phyloP scores from a whole-genome alignment of 2,888 invertebrate species.

The Dysmachus trigonus region DNA sequence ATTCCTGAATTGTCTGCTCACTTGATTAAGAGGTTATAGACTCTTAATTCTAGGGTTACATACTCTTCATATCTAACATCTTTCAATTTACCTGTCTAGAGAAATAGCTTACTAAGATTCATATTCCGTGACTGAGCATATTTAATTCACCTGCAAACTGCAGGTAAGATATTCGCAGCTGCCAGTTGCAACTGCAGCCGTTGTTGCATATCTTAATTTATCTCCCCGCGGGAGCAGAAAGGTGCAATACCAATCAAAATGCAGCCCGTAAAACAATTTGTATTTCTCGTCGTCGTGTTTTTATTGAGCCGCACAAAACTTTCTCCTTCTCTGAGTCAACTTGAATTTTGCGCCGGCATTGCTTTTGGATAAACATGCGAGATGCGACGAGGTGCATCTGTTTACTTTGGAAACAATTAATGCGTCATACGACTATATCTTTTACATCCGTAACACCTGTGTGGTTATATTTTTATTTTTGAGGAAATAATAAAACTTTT shows the following conservation, averaged over 20 bases:
- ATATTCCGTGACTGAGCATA: neutral
- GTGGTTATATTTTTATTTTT: neutral
- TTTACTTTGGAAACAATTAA: neutral
- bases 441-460: neutral
- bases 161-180: neutral
- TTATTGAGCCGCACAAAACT: neutral
- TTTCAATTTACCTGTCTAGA: neutral
- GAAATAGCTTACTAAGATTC: neutral
- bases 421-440: neutral
- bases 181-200: neutral
- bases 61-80: neutral
- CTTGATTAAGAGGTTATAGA: too few relatives aligned
- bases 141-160: neutral
- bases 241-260: constrained; percentile 29
- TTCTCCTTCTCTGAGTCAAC: neutral
- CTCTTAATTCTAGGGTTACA: neutral
- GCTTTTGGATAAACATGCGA: neutral
- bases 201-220: constrained; percentile 15
- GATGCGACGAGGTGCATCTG: neutral
- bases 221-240: neutral
- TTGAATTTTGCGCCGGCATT: neutral
- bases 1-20: too few relatives aligned
- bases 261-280: constrained; percentile 15
- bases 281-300: neutral
- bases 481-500: neutral